Evolutionary conservation across 2,888 invertebrate genomes (phyloP).

Genomic region (Congeria kusceri): DNA sequence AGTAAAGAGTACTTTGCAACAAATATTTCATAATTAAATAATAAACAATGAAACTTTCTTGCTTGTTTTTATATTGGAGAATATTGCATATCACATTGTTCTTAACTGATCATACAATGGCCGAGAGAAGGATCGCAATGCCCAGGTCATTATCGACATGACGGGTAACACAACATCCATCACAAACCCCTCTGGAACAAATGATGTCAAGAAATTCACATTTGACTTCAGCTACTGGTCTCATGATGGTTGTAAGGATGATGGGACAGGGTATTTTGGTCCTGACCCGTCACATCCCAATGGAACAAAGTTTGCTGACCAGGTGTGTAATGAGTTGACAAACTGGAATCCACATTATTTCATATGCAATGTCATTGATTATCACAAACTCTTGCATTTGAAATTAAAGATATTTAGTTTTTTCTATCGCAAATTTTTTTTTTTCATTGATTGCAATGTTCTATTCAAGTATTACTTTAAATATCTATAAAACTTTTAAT

Average conservation of each 20-base stretch:
- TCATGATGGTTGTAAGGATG: constrained; percentile 87
- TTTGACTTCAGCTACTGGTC: constrained; percentile 88
- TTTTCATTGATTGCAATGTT: no score
- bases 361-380: no score
- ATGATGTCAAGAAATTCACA: constrained; percentile 86
- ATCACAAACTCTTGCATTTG: no score
- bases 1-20: no score
- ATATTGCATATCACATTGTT: constrained; percentile 18
- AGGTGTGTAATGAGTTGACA: constrained; percentile 81
- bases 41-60: no score
- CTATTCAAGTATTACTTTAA: no score
- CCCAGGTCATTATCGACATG: constrained; percentile 86
- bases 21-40: no score
- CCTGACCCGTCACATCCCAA: constrained; percentile 85
- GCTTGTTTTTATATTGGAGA: no score
- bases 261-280: constrained; percentile 85
- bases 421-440: no score
- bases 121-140: constrained; percentile 86
- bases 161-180: constrained; percentile 85
- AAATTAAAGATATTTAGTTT: no score
- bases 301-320: constrained; percentile 86
- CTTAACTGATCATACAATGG: constrained; percentile 85
- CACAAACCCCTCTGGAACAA: constrained; percentile 85
- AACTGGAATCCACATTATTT: no score
- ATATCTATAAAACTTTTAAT: no score